phyloP scores from a whole-genome alignment of 2,797 vertebrate genomes.

The Sparidentex hasta region DNA sequence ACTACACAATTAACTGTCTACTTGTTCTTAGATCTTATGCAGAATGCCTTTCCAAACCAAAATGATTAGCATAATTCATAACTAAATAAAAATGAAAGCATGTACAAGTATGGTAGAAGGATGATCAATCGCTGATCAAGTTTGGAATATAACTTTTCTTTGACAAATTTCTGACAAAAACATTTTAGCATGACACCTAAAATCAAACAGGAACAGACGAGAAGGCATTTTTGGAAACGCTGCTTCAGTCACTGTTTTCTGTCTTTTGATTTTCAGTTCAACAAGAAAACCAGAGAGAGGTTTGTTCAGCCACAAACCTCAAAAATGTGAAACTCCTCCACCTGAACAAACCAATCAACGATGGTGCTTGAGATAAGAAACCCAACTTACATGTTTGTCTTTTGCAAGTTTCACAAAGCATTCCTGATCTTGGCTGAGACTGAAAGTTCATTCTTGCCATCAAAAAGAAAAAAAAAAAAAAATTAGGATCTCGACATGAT shows the following conservation, averaged over 20 bases:
- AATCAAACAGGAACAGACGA: not conserved
- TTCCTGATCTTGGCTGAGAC: not conserved
- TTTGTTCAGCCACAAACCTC: conserved; percentile 38
- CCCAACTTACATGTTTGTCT: not conserved
- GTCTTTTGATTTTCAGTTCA: not conserved
- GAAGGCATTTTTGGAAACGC: not conserved
- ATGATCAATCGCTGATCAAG: not conserved
- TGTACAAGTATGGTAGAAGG: not conserved
- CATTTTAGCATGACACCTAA: not conserved
- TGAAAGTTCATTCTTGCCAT: not conserved
- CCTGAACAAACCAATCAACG: not conserved
- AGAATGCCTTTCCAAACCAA: not conserved
- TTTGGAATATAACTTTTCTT: not conserved
- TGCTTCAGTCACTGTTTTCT: not conserved
- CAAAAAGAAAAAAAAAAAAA: too few species aligned
- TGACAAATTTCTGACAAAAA: too few species aligned
- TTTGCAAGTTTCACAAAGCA: not conserved
- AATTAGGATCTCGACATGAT: not conserved
- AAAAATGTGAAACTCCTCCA: conserved; percentile 13
- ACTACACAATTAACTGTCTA: not conserved
- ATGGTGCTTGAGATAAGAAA: conserved; percentile 10
- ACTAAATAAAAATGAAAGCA: not conserved
- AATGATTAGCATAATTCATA: not conserved
- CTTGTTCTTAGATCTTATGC: not conserved
- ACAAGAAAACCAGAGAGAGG: not conserved